Evolutionary conservation across 2,797 vertebrate genomes (phyloP).

Genomic region (Sus cebifrons): DNA sequence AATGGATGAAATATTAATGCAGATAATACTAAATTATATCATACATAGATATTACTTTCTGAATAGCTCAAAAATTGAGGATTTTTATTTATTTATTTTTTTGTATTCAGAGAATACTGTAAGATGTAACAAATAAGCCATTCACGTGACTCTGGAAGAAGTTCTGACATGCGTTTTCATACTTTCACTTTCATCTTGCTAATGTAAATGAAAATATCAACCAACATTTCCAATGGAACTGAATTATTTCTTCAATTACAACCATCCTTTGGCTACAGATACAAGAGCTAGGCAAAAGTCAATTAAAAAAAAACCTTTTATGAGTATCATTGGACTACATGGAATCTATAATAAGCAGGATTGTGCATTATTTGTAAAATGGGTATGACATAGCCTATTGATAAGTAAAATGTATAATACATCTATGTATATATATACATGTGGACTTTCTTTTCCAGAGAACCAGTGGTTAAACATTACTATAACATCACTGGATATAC

Average conservation of each 20-base stretch:
- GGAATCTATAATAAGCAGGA: constrained; percentile 12
- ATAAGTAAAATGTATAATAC: background rate
- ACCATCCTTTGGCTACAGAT: background rate
- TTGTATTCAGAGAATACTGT: background rate
- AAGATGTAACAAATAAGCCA: background rate
- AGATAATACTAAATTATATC: background rate
- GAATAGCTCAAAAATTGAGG: background rate
- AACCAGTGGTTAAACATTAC: background rate
- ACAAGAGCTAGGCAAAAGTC: constrained; percentile 8
- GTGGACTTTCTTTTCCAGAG: background rate
- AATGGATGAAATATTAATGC: background rate
- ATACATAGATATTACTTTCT: background rate
- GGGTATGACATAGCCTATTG: background rate
- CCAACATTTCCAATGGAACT: background rate
- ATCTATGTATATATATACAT: background rate
- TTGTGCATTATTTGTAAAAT: constrained; percentile 5
- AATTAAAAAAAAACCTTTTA: background rate
- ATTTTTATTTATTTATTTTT: background rate
- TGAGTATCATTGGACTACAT: background rate
- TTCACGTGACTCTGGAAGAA: background rate
- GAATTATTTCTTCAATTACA: background rate
- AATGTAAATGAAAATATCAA: constrained; percentile 19
- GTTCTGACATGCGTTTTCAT: background rate
- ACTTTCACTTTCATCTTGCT: background rate
- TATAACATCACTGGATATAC: background rate